Conservation (phyloP, 2,888 invertebrate genomes). For the Drosophila macrospina region DNA sequence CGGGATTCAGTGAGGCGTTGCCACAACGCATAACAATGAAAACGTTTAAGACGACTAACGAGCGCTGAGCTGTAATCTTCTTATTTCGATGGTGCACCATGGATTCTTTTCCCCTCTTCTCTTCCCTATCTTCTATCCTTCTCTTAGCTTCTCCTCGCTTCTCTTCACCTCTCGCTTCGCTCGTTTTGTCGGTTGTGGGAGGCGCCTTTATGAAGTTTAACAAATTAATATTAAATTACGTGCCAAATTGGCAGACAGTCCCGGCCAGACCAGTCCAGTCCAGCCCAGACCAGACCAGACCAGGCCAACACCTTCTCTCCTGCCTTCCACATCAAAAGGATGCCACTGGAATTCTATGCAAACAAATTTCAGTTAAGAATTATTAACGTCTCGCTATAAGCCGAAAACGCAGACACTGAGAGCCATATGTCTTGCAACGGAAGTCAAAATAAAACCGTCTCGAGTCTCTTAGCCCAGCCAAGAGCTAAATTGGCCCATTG, state of each 20-base stretch:
- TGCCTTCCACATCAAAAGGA: slow-evolving; percentile 54
- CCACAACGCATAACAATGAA: slow-evolving; percentile 79
- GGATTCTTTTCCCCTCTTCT: background rate
- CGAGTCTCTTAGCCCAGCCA: slow-evolving; percentile 18
- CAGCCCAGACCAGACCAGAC: background rate
- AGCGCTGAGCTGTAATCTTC: slow-evolving; percentile 75
- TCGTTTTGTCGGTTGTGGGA: slow-evolving; percentile 50
- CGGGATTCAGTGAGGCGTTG: slow-evolving; percentile 66
- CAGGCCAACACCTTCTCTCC: slow-evolving; percentile 30
- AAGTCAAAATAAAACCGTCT: slow-evolving; percentile 58
- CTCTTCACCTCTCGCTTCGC: background rate
- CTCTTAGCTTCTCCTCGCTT: background rate
- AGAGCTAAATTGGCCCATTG: slow-evolving; percentile 67
- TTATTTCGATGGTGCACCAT: slow-evolving; percentile 20
- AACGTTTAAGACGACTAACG: slow-evolving; percentile 80
- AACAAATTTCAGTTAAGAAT: slow-evolving; percentile 44
- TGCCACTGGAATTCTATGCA: slow-evolving; percentile 71
- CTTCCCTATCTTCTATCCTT: background rate
- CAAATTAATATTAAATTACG: slow-evolving; percentile 84
- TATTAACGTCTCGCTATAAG: slow-evolving; percentile 41
- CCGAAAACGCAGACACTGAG: slow-evolving; percentile 15
- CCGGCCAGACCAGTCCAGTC: background rate
- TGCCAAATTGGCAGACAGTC: slow-evolving; percentile 79
- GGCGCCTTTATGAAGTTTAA: slow-evolving; percentile 78
- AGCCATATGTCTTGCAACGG: slow-evolving; percentile 61